Evolutionary conservation across 2,888 invertebrate species (phyloP), one percentile per base, ranked within the genome.

Genomic region (Venusia cambrica): DNA sequence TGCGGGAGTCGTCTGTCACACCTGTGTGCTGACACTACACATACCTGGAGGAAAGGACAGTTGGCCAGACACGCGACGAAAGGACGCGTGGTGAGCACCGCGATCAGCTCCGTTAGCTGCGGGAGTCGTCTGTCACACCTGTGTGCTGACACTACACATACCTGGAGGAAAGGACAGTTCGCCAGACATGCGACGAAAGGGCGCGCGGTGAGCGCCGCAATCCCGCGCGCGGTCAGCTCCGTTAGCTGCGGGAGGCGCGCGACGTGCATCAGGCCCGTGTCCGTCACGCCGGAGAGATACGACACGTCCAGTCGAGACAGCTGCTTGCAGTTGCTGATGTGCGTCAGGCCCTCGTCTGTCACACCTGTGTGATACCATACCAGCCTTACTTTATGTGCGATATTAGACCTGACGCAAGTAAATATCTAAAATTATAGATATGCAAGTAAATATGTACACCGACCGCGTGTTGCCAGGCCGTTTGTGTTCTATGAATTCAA

Each of bases 221-320:
- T 69, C 43, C 79, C 77, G 21, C 77, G 62, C 34, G 72, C 64
- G 1, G 39, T 21, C 26, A 80, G 67, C 3, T 43, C 31, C 2
- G 8, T 2, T 11, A 73, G 65, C 7, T 48, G 46, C 22, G 72
- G 54, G 40, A 67, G 62, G 2, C 42, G 41, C 3, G 58, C 50
- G 3, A 38, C 49, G 16, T 48, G 48, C 19, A 45, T 45, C 39
- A 68, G 41, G 1, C 79, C 78, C 1, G 39, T 46, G 63, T 76
- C 76, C 5, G 46, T 39, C 22, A 84, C 54, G 46, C 35, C 59
- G 30, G 55, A 69, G 11, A 85, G 68, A 70, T 81, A 80, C 42
- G 84, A 84, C 54, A 78, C 58, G 66, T 85, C 79, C 5, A 81
- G 62, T 3, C 30, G 25, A 5, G 16, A 6, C 45, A 84, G 66